Evolutionary conservation across 1,140 invertebrate species (phyloP).

Genomic region (Chymomyza costata): DNA sequence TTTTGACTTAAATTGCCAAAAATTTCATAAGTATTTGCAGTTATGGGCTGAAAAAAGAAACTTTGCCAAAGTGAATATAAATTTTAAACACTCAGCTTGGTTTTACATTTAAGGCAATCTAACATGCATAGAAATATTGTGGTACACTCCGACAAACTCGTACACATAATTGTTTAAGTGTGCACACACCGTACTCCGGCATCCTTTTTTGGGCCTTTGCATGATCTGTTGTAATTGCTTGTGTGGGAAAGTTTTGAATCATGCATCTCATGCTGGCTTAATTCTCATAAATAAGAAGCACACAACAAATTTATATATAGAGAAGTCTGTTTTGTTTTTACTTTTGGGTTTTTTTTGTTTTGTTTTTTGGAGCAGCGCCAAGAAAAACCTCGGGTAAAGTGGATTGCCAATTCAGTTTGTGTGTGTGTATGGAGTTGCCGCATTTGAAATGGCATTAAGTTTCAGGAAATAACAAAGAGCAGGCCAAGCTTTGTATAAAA

Average conservation of each 20-base stretch:
- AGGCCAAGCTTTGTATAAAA: constrained; percentile 1
- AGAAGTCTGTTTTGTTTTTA: background rate
- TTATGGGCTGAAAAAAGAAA: too few relatives aligned
- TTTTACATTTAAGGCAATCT: background rate
- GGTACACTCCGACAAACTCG: too few relatives aligned
- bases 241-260: constrained; percentile 38
- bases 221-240: background rate
- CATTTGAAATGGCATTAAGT: constrained; percentile 51
- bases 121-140: background rate
- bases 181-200: too few relatives aligned
- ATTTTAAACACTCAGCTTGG: constrained; percentile 14
- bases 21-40: too few relatives aligned
- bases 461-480: constrained; percentile 36
- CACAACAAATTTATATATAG: background rate
- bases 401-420: constrained; percentile 7
- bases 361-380: background rate
- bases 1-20: too few relatives aligned
- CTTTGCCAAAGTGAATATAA: constrained; percentile 14
- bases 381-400: constrained; percentile 17
- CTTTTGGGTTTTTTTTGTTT: background rate
- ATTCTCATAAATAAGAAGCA: constrained; percentile 18
- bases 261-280: constrained; percentile 16
- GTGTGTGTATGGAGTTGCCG: background rate
- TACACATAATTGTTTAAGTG: too few relatives aligned
- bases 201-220: too few relatives aligned